phyloP scores from a whole-genome alignment of 2,888 invertebrate genomes.

The Callimorpha dominula region DNA sequence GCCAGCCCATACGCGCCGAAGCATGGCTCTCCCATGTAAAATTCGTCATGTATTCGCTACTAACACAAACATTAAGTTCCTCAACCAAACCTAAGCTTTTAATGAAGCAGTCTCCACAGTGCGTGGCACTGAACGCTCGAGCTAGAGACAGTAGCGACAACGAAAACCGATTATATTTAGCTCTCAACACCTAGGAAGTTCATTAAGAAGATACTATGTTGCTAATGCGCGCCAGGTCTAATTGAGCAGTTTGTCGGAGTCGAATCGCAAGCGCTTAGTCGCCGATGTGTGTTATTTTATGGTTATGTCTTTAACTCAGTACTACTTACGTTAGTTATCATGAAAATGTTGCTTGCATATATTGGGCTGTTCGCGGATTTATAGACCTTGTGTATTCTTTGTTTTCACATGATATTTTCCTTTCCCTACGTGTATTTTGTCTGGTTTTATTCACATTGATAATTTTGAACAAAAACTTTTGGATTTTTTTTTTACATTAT shows the following conservation, averaged over 20 bases:
- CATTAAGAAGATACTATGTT: conserved; percentile 65
- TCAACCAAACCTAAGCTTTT: not conserved
- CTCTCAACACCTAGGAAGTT: conserved; percentile 70
- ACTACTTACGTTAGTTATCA: no score
- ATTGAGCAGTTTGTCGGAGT: conserved; percentile 62
- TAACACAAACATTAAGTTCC: no score
- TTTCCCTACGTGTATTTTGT: no score
- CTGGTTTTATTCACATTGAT: no score
- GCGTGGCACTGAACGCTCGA: conserved; percentile 27
- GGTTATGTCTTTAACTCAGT: conserved; percentile 31
- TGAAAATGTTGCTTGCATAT: not conserved
- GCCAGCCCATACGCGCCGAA: no score
- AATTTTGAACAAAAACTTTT: no score
- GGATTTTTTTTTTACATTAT: no score
- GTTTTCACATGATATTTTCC: not conserved
- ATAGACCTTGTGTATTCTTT: not conserved
- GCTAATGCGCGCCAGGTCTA: conserved; percentile 65
- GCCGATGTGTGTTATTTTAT: conserved; percentile 51
- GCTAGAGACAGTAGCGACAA: conserved; percentile 48
- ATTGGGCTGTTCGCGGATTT: not conserved
- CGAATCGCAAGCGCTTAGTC: conserved; percentile 35
- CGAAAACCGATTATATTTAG: conserved; percentile 65
- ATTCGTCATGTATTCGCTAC: no score
- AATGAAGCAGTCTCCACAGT: conserved; percentile 47
- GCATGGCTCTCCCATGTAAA: no score